Base-by-base conservation (phyloP, 1,140 invertebrate species). In the Dysdera silvatica region DNA sequence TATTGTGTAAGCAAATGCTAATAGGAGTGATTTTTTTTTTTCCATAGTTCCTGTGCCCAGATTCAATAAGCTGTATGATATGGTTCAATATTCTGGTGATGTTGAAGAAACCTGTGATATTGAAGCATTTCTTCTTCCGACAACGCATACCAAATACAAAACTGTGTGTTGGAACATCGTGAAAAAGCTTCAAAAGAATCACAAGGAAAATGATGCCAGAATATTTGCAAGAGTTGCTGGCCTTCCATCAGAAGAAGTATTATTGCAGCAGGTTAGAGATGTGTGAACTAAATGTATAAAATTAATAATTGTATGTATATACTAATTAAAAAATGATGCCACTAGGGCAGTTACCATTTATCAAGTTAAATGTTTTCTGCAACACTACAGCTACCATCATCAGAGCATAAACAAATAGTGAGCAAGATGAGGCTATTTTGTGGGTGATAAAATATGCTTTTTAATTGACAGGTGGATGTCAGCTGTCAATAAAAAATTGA, bases 231-330 rank as follows among this genome's bases (percentile, higher is more conserved):
- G 23, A 29, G 51, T 32, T 49, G 52, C 61, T 10, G 51, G 41
- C 14, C 52, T 63, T 28, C 53, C 52, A 3, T 33, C 28, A 28
- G 43, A 63, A 35, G 20, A 63, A 29, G 41, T 56, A 43, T 23
- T 63, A n/a, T 32, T 56, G 33, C 32, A 55, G 3, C 61, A 63
- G 24, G 61, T 63, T n/a, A n/a, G n/a, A n/a, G n/a, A n/a, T n/a
- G n/a, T n/a, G n/a, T n/a, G n/a, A n/a, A n/a, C n/a, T n/a, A n/a
- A n/a, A n/a, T n/a, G n/a, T n/a, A n/a, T n/a, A n/a, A n/a, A n/a
- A n/a, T n/a, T n/a, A n/a, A n/a, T n/a, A n/a, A n/a, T n/a, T n/a
- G n/a, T n/a, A n/a, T n/a, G n/a, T n/a, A n/a, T n/a, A n/a, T n/a
- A n/a, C n/a, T n/a, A n/a, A n/a, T n/a, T n/a, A n/a, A n/a, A n/a